A percentile compares a stretch with the other conserved stretches of the same genome.
Conservation (phyloP, 2,888 invertebrate genomes). For the Agrotis segetum region DNA sequence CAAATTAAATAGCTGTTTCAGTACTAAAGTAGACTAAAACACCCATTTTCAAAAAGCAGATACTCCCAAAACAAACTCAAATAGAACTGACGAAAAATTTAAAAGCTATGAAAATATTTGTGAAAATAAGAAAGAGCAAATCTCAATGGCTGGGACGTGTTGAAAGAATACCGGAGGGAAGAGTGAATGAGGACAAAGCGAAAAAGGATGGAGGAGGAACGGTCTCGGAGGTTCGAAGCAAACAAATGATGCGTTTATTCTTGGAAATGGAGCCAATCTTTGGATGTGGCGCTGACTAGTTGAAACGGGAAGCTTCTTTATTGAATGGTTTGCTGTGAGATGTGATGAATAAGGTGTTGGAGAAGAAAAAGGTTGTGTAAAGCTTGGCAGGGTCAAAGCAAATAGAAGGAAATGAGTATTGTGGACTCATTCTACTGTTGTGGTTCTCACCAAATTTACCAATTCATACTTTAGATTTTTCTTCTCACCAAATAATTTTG, state of each 20-base stretch:
- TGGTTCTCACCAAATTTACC: too few relatives aligned
- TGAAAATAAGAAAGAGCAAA: constrained; percentile 59
- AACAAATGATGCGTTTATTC: constrained; percentile 42
- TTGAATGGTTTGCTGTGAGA: not conserved
- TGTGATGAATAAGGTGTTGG: not conserved
- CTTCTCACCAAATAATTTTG: too few relatives aligned
- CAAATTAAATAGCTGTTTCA: not conserved
- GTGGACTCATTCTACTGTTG: too few relatives aligned
- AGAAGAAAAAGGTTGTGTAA: not conserved
- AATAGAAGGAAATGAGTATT: too few relatives aligned
- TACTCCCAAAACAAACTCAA: constrained; percentile 13
- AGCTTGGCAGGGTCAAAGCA: too few relatives aligned
- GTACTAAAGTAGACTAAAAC: constrained; percentile 1
- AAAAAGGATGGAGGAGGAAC: constrained; percentile 44
- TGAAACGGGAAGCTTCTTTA: constrained; percentile 15
- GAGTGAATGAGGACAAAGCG: constrained; percentile 54
- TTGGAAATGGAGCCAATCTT: constrained; percentile 37
- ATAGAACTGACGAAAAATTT: constrained; percentile 31
- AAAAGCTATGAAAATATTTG: constrained; percentile 57
- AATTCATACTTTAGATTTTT: too few relatives aligned
- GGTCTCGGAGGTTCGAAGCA: constrained; percentile 48
- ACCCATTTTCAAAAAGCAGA: constrained; percentile 3
- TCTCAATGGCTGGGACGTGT: constrained; percentile 60
- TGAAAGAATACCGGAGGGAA: constrained; percentile 63
- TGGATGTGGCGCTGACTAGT: constrained; percentile 28